These are phyloP conservation scores for Psettodes erumei DNA, from an alignment of 2,113 vertebrate species.

Conservation along the genomic window DNA sequence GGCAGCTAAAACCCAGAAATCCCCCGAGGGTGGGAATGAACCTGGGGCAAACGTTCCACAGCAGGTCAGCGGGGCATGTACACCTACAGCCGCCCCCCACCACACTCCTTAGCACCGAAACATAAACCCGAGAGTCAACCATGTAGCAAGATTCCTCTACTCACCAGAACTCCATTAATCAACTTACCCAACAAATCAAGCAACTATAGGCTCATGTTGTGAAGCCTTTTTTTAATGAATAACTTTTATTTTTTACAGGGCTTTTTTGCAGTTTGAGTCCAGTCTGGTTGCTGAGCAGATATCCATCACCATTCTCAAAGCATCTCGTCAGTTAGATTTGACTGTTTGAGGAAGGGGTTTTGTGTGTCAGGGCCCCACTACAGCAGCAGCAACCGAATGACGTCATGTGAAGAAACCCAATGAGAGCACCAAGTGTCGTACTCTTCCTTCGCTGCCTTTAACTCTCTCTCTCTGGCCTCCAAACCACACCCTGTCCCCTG, in stretches of 20 bases:
- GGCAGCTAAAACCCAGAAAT: constrained; percentile 42
- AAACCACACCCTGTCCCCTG: constrained; percentile 44
- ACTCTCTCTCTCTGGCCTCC: not conserved
- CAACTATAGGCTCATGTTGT: not conserved
- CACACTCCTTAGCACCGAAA: constrained; percentile 2
- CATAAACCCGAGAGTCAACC: not conserved
- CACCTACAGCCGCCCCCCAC: constrained; percentile 27
- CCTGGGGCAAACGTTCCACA: constrained; percentile 55
- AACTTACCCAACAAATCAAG: not conserved
- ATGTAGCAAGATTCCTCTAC: not conserved
- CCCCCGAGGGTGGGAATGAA: constrained; percentile 64
- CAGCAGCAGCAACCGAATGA: no score
- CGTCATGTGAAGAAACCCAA: no score
- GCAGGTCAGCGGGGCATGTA: constrained; percentile 58
- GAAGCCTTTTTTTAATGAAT: not conserved
- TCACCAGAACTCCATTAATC: not conserved
- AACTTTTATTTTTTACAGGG: not conserved
- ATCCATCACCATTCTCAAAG: no score
- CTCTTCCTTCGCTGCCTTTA: not conserved
- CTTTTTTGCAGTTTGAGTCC: no score
- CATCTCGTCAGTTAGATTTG: no score
- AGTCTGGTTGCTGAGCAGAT: no score
- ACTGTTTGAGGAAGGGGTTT: no score
- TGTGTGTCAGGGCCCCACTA: no score
- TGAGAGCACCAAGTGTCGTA: not conserved